These are phyloP conservation scores for Cancer borealis DNA, from an alignment of 2,888 invertebrate genomes.

Conservation along the genomic window DNA sequence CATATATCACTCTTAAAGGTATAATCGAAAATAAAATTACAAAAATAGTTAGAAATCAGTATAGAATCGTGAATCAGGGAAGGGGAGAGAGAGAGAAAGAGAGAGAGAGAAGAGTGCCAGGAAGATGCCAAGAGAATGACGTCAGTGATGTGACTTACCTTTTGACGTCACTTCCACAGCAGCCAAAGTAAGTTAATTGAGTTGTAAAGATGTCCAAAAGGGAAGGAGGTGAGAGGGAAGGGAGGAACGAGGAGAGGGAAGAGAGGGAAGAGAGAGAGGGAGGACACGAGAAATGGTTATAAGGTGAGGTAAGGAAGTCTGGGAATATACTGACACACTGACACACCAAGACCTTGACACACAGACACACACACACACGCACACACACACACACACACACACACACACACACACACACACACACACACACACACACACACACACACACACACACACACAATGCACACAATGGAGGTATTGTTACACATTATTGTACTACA, in stretches of 20 bases:
- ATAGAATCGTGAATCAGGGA: too few relatives aligned
- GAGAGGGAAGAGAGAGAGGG: background rate
- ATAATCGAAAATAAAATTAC: too few relatives aligned
- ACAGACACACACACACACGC: conserved; percentile 18
- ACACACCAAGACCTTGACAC: background rate
- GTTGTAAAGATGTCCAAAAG: background rate
- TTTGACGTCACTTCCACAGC: too few relatives aligned
- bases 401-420: conserved; percentile 16
- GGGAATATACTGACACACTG: background rate
- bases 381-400: conserved; percentile 39
- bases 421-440: too few relatives aligned
- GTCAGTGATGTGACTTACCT: background rate
- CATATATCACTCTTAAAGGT: too few relatives aligned
- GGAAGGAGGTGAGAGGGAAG: background rate
- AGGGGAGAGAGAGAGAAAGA: background rate
- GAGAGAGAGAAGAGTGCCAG: conserved; percentile 43
- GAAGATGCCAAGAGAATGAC: background rate
- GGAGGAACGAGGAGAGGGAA: background rate
- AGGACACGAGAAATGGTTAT: background rate
- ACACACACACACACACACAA: too few relatives aligned
- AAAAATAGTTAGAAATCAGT: too few relatives aligned
- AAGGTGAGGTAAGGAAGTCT: background rate
- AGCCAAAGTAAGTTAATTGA: background rate
- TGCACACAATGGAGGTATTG: too few relatives aligned
- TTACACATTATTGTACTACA: background rate